Percentiles rank a stretch among this genome's conserved stretches.
phyloP scores from a whole-genome alignment of 2,113 vertebrate species.

The Colaptes auratus region DNA sequence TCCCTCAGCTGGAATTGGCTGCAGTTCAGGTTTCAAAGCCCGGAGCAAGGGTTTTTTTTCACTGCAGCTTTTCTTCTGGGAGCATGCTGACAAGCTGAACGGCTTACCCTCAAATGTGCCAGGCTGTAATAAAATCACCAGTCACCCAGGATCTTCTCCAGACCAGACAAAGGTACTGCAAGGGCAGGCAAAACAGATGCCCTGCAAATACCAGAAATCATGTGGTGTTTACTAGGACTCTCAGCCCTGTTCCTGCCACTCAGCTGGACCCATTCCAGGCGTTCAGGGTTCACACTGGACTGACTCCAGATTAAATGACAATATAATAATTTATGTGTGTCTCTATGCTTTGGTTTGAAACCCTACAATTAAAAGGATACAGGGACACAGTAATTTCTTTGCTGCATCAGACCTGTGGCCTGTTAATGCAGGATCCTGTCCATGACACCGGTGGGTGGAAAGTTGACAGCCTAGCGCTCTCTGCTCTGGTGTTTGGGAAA shows the following conservation, averaged over 20 bases:
- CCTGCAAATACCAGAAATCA: conserved; percentile 58
- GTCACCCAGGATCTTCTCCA: conserved; percentile 43
- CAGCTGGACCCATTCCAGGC: conserved; percentile 9
- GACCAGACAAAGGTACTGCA: conserved; percentile 22
- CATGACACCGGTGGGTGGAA: neutral
- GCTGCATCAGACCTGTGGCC: conserved; percentile 16
- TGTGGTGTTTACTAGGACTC: conserved; percentile 45
- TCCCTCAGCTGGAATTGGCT: conserved; percentile 25
- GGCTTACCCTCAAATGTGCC: conserved; percentile 16
- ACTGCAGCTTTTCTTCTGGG: conserved; percentile 22
- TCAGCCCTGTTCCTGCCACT: neutral
- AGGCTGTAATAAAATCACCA: conserved; percentile 32
- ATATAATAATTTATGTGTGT: neutral
- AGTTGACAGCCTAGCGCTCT: neutral
- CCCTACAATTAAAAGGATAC: conserved; percentile 18
- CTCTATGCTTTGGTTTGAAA: conserved; percentile 24
- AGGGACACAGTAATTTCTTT: conserved; percentile 11
- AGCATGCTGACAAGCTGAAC: conserved; percentile 40
- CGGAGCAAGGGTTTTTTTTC: conserved; percentile 13
- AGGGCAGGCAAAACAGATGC: conserved; percentile 44
- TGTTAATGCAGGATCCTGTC: neutral
- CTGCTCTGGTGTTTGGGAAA: neutral
- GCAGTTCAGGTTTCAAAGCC: conserved; percentile 35
- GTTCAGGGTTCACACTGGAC: conserved; percentile 19
- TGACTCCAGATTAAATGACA: conserved; percentile 51